phyloP scores from a whole-genome alignment of 2,113 vertebrate genomes.

The Cyanoramphus novaezelandiae region DNA sequence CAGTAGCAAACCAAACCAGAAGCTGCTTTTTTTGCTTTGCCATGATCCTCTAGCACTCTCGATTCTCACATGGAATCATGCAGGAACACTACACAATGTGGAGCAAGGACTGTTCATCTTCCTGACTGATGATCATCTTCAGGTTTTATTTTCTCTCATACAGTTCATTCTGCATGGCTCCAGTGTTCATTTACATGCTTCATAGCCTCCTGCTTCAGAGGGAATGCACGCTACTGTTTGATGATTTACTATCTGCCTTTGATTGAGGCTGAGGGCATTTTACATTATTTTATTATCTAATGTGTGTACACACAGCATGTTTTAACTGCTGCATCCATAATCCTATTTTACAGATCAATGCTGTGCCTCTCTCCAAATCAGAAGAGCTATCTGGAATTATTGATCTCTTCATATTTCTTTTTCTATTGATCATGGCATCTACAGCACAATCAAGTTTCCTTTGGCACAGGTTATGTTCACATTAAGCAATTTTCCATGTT shows the following conservation, averaged over 20 bases:
- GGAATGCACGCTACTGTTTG: neutral
- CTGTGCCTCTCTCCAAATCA: neutral
- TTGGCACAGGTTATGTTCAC: neutral
- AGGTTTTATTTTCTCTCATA: neutral
- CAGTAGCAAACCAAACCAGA: neutral
- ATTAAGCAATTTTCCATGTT: neutral
- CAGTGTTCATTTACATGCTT: neutral
- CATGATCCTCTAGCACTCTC: neutral
- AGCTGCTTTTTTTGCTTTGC: neutral
- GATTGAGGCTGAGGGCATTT: conserved; percentile 11
- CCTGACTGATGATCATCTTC: neutral
- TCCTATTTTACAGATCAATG: conserved; percentile 42
- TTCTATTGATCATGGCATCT: neutral
- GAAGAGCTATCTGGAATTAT: conserved; percentile 14
- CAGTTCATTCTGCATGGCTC: neutral
- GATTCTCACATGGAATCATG: neutral
- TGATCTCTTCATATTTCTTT: conserved; percentile 32
- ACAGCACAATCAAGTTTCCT: neutral
- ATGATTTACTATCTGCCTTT: conserved; percentile 40
- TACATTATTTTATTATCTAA: conserved; percentile 42
- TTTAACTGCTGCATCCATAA: conserved; percentile 16
- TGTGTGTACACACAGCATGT: neutral
- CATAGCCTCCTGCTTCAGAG: neutral
- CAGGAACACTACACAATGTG: neutral
- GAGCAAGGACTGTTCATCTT: neutral